Conservation (phyloP, 2,797 vertebrate genomes). For the Anguilla anguilla region DNA sequence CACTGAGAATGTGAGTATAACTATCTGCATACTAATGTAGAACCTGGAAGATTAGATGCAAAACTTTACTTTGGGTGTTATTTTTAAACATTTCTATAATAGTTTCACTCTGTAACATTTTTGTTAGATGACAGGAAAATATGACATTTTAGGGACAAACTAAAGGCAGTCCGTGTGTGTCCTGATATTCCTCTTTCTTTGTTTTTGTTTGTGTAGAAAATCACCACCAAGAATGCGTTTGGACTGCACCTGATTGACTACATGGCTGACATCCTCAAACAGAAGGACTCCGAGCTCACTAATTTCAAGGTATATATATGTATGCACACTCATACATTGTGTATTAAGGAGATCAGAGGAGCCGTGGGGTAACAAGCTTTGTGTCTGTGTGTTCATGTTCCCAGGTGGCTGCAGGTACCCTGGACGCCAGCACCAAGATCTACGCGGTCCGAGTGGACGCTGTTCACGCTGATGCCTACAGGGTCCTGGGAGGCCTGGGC, state of each 20-base stretch:
- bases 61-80: not conserved
- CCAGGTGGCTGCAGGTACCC: slow-evolving; percentile 88
- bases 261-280: slow-evolving; percentile 89
- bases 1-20: slow-evolving; percentile 86
- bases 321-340: too few species aligned
- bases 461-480: slow-evolving; percentile 87
- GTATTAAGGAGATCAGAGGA: not conserved
- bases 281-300: slow-evolving; percentile 86
- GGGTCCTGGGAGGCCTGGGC: slow-evolving; percentile 85
- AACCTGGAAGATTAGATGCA: not conserved
- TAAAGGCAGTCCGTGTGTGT: not conserved
- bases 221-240: slow-evolving; percentile 95
- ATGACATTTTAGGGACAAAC: not conserved
- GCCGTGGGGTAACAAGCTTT: not conserved
- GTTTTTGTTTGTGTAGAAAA: slow-evolving; percentile 80
- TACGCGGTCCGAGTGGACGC: slow-evolving; percentile 92
- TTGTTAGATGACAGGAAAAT: not conserved
- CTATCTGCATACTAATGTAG: not conserved
- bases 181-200: not conserved
- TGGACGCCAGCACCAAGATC: slow-evolving; percentile 96
- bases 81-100: not conserved
- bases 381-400: slow-evolving; percentile 26
- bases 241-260: slow-evolving; percentile 95
- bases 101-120: not conserved
- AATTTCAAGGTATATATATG: slow-evolving; percentile 85